Conservation (phyloP, 2,888 invertebrate genomes). For the Drosophila macrospina region DNA sequence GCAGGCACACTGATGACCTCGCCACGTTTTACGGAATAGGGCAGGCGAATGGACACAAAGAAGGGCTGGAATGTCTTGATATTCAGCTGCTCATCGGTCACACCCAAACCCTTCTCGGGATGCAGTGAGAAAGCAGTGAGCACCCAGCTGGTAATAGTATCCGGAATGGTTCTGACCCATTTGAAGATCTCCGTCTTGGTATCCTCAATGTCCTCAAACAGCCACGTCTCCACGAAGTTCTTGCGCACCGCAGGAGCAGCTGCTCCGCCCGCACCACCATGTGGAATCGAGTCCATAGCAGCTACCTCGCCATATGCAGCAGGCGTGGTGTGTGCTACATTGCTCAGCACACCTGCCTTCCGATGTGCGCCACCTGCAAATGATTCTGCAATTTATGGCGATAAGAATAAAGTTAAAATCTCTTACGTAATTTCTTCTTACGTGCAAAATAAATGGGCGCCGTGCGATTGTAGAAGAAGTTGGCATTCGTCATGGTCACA, state of each 20-base stretch:
- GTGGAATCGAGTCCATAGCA: background rate
- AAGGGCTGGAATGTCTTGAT: conserved; percentile 92
- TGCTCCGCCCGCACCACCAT: conserved; percentile 1
- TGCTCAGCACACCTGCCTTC: conserved; percentile 36
- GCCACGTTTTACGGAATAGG: conserved; percentile 94
- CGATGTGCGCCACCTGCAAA: conserved; percentile 42
- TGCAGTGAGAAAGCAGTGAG: conserved; percentile 92
- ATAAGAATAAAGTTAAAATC: background rate
- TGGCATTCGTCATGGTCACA: conserved; percentile 84
- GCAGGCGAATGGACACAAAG: conserved; percentile 93
- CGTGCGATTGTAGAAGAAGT: conserved; percentile 81
- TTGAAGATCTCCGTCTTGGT: conserved; percentile 73
- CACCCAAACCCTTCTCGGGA: conserved; percentile 90
- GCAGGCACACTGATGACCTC: conserved; percentile 95
- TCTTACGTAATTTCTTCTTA: conserved; percentile 40
- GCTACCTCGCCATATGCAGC: conserved; percentile 4
- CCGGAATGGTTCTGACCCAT: conserved; percentile 88
- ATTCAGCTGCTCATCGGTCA: conserved; percentile 89
- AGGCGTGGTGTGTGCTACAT: background rate
- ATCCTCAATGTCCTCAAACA: conserved; percentile 86
- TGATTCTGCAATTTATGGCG: conserved; percentile 34
- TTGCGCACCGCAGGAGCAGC: conserved; percentile 85
- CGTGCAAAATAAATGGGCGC: conserved; percentile 47
- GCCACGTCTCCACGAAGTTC: conserved; percentile 91
- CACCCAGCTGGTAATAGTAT: conserved; percentile 93